Evolutionary conservation across 2,797 vertebrate genomes (phyloP), one percentile per base, ranked within the genome.

Genomic region (Cyclopterus lumpus): DNA sequence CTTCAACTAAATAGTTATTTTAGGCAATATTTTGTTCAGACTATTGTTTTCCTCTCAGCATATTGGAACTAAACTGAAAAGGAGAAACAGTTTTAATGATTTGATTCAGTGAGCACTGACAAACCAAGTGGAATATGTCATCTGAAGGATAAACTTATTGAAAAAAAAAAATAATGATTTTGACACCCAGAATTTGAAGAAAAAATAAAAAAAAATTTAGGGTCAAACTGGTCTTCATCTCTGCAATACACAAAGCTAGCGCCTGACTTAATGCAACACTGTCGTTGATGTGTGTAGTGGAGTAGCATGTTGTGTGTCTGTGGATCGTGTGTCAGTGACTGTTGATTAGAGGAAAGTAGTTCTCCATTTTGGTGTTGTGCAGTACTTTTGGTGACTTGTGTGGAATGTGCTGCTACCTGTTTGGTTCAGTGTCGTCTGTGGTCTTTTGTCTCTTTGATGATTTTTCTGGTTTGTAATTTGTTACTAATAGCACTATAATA

Each of bases 231-330:
- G 54, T 12, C 48, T 46, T 22, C 8, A 15, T 34, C 5, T 59
- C 36, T 40, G 26, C 18, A 4, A 20, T 5, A 59, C 73, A 61
- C 60, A 62, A 34, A 74, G 32, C 68, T 16, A 75, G 65, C 68
- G 48, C 74, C 60, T 75, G 74, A 71, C 53, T 36, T 36, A 24
- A 18, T 51, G 62, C 64, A 54, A 8, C 73, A 53, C 61, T 75
- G 80, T 85, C 32, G 12, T 28, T 22, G 34, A 11, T 51, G 22
- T 54, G 26, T 84, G 82, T 87, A 67, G 61, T 84, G 80, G 55
- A 83, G 80, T 89, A 80, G 90, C 88, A 91, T 91, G 91, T 85
- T 89, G 58, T 82, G 68, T 82, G 28, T 78, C 58, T 91, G 87
- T 89, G 79, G 87, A 66, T 72, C 32, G 66, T 78, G 76, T 84